Evolutionary conservation across 2,888 invertebrate species (phyloP).

Genomic region (Philaethria dido): DNA sequence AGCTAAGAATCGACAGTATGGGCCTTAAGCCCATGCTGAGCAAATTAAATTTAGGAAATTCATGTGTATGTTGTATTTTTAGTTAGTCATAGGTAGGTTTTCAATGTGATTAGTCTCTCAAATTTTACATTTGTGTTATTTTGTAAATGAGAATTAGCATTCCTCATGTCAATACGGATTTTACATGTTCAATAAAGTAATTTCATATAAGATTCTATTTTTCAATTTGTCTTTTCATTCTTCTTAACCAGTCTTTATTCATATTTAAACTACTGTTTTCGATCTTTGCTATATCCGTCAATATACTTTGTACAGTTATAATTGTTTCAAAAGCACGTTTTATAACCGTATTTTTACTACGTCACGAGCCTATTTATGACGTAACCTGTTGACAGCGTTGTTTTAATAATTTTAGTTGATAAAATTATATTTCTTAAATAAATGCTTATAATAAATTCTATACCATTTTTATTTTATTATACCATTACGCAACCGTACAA

Average conservation of each 20-base stretch:
- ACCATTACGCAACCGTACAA: not conserved
- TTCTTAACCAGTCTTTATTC: slow-evolving; percentile 24
- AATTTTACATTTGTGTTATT: slow-evolving; percentile 84
- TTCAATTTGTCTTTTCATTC: slow-evolving; percentile 57
- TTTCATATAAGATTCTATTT: slow-evolving; percentile 79
- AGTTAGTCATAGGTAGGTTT: slow-evolving; percentile 83
- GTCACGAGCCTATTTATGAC: slow-evolving; percentile 15
- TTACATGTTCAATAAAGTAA: slow-evolving; percentile 85
- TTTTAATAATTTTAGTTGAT: slow-evolving; percentile 3
- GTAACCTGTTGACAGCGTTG: slow-evolving; percentile 16
- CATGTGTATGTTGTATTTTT: slow-evolving; percentile 83
- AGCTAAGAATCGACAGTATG: slow-evolving; percentile 64
- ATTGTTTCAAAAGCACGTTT: slow-evolving; percentile 13
- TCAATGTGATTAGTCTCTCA: slow-evolving; percentile 83
- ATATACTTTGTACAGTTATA: slow-evolving; percentile 8
- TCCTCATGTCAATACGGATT: slow-evolving; percentile 84
- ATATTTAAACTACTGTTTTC: not conserved
- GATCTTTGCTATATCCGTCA: not conserved
- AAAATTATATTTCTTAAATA: slow-evolving; percentile 5
- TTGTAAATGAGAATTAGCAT: slow-evolving; percentile 84
- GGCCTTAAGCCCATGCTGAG: slow-evolving; percentile 53
- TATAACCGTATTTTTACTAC: slow-evolving; percentile 19
- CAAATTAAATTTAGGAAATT: slow-evolving; percentile 75
- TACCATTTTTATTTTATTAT: not conserved
- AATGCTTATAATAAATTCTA: slow-evolving; percentile 10